These are phyloP conservation scores for Electrona antarctica DNA, from an alignment of 2,113 vertebrate genomes.

Conservation along the genomic window DNA sequence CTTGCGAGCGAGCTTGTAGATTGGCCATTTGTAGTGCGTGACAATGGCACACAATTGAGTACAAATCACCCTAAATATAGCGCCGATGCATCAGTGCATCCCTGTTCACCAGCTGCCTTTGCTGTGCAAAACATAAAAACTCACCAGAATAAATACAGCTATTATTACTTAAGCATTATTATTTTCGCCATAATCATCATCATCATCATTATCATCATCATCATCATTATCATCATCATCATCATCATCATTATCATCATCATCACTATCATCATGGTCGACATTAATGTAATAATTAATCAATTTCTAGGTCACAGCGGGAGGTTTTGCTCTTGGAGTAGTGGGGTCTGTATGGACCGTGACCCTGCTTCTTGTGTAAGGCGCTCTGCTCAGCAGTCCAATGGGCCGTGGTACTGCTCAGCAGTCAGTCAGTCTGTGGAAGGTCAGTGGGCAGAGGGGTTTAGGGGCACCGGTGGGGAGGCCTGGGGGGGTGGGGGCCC, in stretches of 20 bases:
- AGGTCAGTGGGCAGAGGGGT: not conserved
- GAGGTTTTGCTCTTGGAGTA: constrained; percentile 66
- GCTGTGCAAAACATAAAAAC: constrained; percentile 98
- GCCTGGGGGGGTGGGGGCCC: not conserved
- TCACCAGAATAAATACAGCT: constrained; percentile 94
- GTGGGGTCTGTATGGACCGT: constrained; percentile 54
- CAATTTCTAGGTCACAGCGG: constrained; percentile 83
- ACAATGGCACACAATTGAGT: no score
- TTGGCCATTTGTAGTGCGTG: no score
- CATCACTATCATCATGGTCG: constrained; percentile 50
- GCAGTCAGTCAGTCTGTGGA: constrained; percentile 65
- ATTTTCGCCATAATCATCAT: constrained; percentile 77
- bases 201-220: no score
- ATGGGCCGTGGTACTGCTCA: constrained; percentile 72
- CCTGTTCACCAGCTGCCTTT: constrained; percentile 94
- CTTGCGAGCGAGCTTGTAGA: no score
- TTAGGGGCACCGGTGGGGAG: constrained; percentile 10
- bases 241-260: constrained; percentile 39
- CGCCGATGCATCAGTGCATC: constrained; percentile 73
- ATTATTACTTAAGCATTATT: constrained; percentile 81
- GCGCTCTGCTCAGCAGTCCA: constrained; percentile 86
- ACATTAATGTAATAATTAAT: constrained; percentile 77
- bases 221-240: no score
- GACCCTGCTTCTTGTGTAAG: constrained; percentile 88
- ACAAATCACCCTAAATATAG: constrained; percentile 15